Evolutionary conservation across 2,888 invertebrate species (phyloP), one percentile per base, ranked within the genome.

Genomic region (Frankliniella fusca): DNA sequence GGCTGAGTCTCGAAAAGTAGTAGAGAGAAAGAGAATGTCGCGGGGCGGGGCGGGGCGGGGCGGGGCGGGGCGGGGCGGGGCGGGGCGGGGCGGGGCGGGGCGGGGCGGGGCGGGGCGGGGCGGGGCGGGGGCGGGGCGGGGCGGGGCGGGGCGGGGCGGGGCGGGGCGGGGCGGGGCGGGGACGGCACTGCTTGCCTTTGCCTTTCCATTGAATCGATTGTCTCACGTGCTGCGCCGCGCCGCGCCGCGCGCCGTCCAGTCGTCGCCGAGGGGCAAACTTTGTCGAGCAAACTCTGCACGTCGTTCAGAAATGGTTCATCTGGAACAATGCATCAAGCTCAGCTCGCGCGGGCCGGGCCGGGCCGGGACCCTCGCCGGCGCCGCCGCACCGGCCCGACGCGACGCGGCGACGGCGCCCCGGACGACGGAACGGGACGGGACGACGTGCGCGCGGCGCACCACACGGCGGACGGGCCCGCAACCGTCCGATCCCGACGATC

Each of bases 271-370:
- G 23, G 27, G 70, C 70, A 76, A 76, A 76, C 23, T 76, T 76
- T 76, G 70, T 27, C 70, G 70, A 76, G 70, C 23, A 76, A 76
- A 76, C 27, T 23, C 61, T n/a, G 61, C 61, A 7, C 23, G 27
- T 27, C 70, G 70, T 76, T 27, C 70, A 76, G 70, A 76, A 76
- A 27, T 76, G 70, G 70, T 76, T 76, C 70, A n/a, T 23, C 70
- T 70, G 70, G n/a, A 23, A 23, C 38, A 38, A 38, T 38, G 38
- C 38, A 38, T 38, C 38, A 38, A 38, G 38, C 38, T 38, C 3
- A 38, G 38, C 38, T 38, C 38, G 38, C 5, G 38, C 3, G 3
- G 38, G 3, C 38, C 3, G 3, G 38, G 38, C 38, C 38, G 3
- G 38, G 38, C 38, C 38, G 3, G 38, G 38, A 2, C 38, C 38